Evolutionary conservation across 2,797 vertebrate species (phyloP), one percentile per base, ranked within the genome.

Genomic region (Podarcis lilfordi): DNA sequence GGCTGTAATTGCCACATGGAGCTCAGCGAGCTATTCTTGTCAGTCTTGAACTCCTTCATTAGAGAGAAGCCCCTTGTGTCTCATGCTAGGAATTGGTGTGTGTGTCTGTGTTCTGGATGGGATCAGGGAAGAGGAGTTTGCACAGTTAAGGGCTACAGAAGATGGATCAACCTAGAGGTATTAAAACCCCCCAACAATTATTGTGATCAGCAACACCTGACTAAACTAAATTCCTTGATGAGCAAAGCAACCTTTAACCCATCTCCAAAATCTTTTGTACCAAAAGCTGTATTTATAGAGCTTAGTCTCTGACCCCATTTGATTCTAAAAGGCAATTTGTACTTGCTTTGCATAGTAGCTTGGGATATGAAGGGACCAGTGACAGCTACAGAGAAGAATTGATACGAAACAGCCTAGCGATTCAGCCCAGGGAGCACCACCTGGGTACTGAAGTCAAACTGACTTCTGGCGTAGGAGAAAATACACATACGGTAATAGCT

Each of bases 291-390:
- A 66, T 77, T 1, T 0, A 40, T 1, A 84, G 71, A 84, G 86
- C 71, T 45, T 17, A 64, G 45, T n/a, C 43, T 79, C 71, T 80
- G 90, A 0, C 27, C 72, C 72, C 27, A 0, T 82, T 89, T 45
- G 23, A 64, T 85, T 86, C 82, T 37, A 35, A 61, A 6, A 87
- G 85, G 81, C n/a, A 5, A 2, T 68, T 86, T 89, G 43, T 86
- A 86, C 79, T 86, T 91, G 64, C 85, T 75, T 86, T 88, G 78
- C 27, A 91, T 8, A 93, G 80, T 71, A 84, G 69, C 61, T 66
- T 83, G 80, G 81, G 61, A 87, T 92, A 76, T 66, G 15, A 59
- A 76, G 91, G 88, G 85, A 21, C 35, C 64, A 29, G 43, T 64
- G 61, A 13, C 61, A 78, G 66, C 13, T 0, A 0, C 25, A 72